Conservation (phyloP, 1,140 invertebrate species). For the Helicorthomorpha holstii region DNA sequence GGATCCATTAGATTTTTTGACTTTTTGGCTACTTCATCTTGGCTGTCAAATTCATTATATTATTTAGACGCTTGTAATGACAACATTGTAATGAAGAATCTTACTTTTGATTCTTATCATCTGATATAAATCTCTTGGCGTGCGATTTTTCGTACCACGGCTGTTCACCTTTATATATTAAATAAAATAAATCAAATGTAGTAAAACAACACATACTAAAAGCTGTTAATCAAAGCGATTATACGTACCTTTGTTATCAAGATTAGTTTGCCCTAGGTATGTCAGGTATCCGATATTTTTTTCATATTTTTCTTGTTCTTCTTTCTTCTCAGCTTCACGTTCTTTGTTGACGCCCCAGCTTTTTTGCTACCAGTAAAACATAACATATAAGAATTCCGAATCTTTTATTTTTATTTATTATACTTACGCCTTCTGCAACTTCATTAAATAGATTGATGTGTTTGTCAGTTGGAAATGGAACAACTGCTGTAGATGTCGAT, state of each 20-base stretch:
- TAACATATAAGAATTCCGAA: too few species aligned
- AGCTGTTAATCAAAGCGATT: conserved; percentile 1
- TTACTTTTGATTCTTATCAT: conserved; percentile 7
- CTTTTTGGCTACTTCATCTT: conserved; percentile 14
- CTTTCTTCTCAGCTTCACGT: conserved; percentile 75
- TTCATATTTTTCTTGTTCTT: conserved; percentile 90
- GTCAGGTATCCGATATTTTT: conserved; percentile 92
- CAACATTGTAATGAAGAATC: not conserved
- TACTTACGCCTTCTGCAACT: conserved; percentile 46
- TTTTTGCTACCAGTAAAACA: conserved; percentile 24
- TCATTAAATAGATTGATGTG: conserved; percentile 87
- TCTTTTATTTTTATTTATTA: too few species aligned
- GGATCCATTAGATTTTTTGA: conserved; percentile 43
- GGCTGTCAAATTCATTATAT: conserved; percentile 7
- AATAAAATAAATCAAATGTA: conserved; percentile 6
- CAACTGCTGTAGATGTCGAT: not conserved
- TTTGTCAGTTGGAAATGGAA: conserved; percentile 20
- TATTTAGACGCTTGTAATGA: too few species aligned
- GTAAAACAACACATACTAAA: conserved; percentile 3
- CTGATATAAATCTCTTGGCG: conserved; percentile 23
- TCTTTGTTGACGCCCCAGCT: conserved; percentile 51
- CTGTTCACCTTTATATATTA: conserved; percentile 42
- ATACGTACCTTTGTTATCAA: conserved; percentile 3
- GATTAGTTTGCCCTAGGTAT: conserved; percentile 77
- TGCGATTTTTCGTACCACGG: conserved; percentile 66